phyloP scores from a whole-genome alignment of 2,888 invertebrate species.

The Epirrhoe tristata region DNA sequence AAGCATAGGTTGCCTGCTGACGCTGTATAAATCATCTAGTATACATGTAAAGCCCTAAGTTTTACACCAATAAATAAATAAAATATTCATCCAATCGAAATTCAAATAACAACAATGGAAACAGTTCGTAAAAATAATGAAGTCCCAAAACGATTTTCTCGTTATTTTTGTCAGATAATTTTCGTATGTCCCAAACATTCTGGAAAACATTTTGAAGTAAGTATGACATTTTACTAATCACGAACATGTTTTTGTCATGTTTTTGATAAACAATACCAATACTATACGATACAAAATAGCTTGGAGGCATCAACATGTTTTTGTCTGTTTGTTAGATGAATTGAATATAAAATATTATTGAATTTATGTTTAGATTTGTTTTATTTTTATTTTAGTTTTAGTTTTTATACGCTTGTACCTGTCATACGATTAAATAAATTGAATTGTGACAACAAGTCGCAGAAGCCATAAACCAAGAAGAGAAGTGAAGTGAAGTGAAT shows the following conservation, averaged over 20 bases:
- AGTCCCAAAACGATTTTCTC: conserved; percentile 44
- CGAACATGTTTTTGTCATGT: background rate
- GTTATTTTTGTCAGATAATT: conserved; percentile 23
- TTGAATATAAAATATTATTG: too few species aligned
- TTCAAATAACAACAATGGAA: conserved; percentile 30
- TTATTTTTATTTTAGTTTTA: too few species aligned
- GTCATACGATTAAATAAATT: too few species aligned
- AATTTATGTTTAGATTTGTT: too few species aligned
- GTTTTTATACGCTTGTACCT: too few species aligned
- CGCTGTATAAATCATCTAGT: too few species aligned
- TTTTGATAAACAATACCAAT: background rate
- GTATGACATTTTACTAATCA: background rate
- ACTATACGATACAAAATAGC: background rate
- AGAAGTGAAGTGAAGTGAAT: too few species aligned
- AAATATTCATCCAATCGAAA: background rate
- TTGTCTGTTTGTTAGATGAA: background rate
- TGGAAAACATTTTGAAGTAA: background rate
- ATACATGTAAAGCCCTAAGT: too few species aligned
- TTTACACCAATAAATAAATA: too few species aligned
- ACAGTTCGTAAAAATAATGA: conserved; percentile 32
- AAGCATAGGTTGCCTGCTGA: too few species aligned
- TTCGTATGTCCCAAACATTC: conserved; percentile 5
- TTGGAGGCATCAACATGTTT: background rate
- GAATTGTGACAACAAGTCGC: too few species aligned
- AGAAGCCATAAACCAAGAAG: too few species aligned